phyloP scores from a whole-genome alignment of 2,797 vertebrate species.

The Sebastes itinus region DNA sequence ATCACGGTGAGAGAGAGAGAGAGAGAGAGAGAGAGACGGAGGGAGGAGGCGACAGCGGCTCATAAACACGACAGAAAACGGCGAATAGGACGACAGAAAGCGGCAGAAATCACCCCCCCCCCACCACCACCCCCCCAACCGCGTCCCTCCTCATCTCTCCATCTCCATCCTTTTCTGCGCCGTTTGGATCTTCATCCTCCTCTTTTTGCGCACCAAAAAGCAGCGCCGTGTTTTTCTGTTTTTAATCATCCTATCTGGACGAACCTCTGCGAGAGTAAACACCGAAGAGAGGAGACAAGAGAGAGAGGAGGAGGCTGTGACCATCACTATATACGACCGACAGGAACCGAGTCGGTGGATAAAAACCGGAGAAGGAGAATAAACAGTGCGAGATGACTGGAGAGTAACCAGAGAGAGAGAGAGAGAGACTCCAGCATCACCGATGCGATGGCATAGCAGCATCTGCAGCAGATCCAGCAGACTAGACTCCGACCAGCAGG shows the following conservation, averaged over 20 bases:
- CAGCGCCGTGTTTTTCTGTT: neutral
- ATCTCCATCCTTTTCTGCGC: slow-evolving; percentile 53
- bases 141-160: slow-evolving; percentile 49
- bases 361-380: neutral
- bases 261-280: neutral
- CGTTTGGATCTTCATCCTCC: neutral
- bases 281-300: neutral
- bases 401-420: slow-evolving; percentile 15
- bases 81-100: slow-evolving; percentile 52
- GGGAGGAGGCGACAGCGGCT: slow-evolving; percentile 58
- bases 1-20: slow-evolving; percentile 14
- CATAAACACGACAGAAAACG: slow-evolving; percentile 71
- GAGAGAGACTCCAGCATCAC: slow-evolving; percentile 51
- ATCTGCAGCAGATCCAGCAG: slow-evolving; percentile 28
- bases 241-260: neutral
- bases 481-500: slow-evolving; percentile 43
- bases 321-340: slow-evolving; percentile 19
- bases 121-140: slow-evolving; percentile 9
- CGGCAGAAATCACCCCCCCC: slow-evolving; percentile 31
- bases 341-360: slow-evolving; percentile 30
- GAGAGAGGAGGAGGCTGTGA: slow-evolving; percentile 7
- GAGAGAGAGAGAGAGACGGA: slow-evolving; percentile 16
- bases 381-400: slow-evolving; percentile 14
- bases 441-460: slow-evolving; percentile 56
- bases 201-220: neutral